Evolutionary conservation across 2,888 invertebrate species (phyloP).

Genomic region (Beris chalybata): DNA sequence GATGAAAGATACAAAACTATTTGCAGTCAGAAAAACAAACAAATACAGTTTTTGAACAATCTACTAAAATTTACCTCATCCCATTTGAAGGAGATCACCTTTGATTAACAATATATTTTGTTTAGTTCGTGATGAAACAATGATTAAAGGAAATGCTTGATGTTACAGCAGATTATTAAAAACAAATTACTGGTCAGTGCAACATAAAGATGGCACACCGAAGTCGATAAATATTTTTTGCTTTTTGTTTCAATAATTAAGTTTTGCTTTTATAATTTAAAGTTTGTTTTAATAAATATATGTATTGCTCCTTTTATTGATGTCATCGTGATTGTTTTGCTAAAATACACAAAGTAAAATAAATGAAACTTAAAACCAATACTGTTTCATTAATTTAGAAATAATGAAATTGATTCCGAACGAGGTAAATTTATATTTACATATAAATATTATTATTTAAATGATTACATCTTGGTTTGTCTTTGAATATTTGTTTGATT

Average conservation of each 20-base stretch:
- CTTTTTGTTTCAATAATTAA: not conserved
- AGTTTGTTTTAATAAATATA: conserved; percentile 73
- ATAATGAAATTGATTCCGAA: conserved; percentile 6
- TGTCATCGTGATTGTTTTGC: conserved; percentile 73
- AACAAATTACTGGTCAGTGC: conserved; percentile 32
- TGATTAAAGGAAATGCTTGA: too few relatives aligned
- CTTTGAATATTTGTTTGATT: too few relatives aligned
- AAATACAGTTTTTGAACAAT: not conserved
- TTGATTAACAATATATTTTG: too few relatives aligned
- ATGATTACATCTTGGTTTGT: too few relatives aligned
- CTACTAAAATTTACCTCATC: not conserved
- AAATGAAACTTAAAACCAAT: conserved; percentile 11
- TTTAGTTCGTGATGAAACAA: too few relatives aligned
- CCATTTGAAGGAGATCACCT: not conserved
- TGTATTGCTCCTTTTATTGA: conserved; percentile 76
- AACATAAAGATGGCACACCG: conserved; percentile 42
- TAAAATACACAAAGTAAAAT: conserved; percentile 48
- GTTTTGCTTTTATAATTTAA: not conserved
- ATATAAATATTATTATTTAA: conserved; percentile 4
- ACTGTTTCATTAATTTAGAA: not conserved
- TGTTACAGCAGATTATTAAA: too few relatives aligned
- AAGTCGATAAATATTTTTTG: conserved; percentile 1
- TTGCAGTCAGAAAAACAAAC: not conserved
- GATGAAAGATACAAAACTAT: not conserved
- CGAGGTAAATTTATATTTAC: not conserved